Percentiles rank a stretch among this genome's conserved stretches.
Evolutionary conservation across 2,888 invertebrate genomes (phyloP).

Genomic region (Thumatha senex): DNA sequence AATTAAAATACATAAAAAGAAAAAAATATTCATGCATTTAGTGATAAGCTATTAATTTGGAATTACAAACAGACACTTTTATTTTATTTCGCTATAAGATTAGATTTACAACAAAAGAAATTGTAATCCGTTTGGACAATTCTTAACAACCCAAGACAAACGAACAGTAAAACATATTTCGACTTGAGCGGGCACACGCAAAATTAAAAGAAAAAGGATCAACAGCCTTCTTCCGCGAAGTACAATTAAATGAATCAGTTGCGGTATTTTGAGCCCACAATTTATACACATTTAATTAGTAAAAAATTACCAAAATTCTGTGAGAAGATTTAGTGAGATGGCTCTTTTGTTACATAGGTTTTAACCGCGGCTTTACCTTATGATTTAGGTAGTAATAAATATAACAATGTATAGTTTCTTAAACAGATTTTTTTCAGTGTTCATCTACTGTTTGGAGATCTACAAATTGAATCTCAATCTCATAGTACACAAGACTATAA

Average conservation of each 20-base stretch:
- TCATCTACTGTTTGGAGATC: too few relatives aligned
- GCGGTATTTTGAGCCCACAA: slow-evolving; percentile 23
- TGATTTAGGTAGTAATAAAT: too few relatives aligned
- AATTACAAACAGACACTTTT: too few relatives aligned
- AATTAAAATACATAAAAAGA: too few relatives aligned
- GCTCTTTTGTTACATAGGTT: slow-evolving; percentile 3
- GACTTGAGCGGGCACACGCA: slow-evolving; percentile 2
- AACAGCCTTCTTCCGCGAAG: slow-evolving; percentile 24
- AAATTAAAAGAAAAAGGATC: slow-evolving; percentile 7
- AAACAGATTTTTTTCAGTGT: too few relatives aligned
- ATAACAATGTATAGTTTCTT: too few relatives aligned
- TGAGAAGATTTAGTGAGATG: slow-evolving; percentile 16
- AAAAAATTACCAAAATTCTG: slow-evolving; percentile 5
- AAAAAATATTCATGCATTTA: too few relatives aligned
- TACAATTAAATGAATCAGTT: slow-evolving; percentile 28
- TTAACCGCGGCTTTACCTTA: background rate
- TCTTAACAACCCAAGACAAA: background rate
- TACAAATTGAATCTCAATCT: too few relatives aligned
- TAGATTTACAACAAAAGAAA: background rate
- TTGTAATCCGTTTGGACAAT: background rate
- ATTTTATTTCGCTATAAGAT: too few relatives aligned
- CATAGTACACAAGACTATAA: too few relatives aligned
- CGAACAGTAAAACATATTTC: slow-evolving; percentile 8
- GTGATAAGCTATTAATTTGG: too few relatives aligned
- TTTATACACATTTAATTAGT: slow-evolving; percentile 27